Percentiles rank a stretch among this genome's conserved stretches.
Conservation (phyloP, 2,888 invertebrate genomes). For the Sinotaia quadrata region DNA sequence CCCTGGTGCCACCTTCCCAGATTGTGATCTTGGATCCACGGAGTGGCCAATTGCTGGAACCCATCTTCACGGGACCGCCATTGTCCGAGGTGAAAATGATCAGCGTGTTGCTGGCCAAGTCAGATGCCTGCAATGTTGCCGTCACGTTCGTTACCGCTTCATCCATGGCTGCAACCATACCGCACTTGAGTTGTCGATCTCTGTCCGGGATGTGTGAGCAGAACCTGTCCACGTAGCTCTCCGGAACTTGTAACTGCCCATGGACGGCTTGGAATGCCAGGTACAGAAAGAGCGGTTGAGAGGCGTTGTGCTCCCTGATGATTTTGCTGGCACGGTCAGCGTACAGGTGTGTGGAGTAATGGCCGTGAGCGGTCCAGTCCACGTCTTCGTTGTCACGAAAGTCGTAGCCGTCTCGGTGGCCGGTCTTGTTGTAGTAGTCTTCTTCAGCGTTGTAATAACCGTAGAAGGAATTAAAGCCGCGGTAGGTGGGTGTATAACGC, state of each 20-base stretch:
- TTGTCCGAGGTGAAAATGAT: conserved; percentile 13
- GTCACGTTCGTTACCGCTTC: not conserved
- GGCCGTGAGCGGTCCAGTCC: not conserved
- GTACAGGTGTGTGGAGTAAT: conserved; percentile 34
- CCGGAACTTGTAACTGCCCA: conserved; percentile 39
- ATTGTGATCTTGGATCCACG: conserved; percentile 80
- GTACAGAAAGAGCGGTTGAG: conserved; percentile 19
- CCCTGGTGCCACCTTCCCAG: conserved; percentile 84
- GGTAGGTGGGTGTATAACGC: conserved; percentile 69
- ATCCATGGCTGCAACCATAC: not conserved
- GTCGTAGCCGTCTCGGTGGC: conserved; percentile 67
- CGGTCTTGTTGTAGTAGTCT: conserved; percentile 64
- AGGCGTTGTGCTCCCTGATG: conserved; percentile 41
- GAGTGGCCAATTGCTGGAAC: conserved; percentile 70
- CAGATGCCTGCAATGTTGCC: not conserved
- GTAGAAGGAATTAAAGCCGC: conserved; percentile 73
- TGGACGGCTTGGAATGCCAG: conserved; percentile 46
- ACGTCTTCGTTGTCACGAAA: conserved; percentile 13
- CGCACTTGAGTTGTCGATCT: not conserved
- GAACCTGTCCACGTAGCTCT: not conserved
- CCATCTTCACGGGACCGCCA: conserved; percentile 61
- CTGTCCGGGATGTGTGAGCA: not conserved
- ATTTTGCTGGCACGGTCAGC: conserved; percentile 42
- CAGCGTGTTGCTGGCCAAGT: conserved; percentile 4
- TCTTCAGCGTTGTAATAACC: conserved; percentile 71